phyloP scores from a whole-genome alignment of 2,888 invertebrate species.

The Amphipoea oculea region DNA sequence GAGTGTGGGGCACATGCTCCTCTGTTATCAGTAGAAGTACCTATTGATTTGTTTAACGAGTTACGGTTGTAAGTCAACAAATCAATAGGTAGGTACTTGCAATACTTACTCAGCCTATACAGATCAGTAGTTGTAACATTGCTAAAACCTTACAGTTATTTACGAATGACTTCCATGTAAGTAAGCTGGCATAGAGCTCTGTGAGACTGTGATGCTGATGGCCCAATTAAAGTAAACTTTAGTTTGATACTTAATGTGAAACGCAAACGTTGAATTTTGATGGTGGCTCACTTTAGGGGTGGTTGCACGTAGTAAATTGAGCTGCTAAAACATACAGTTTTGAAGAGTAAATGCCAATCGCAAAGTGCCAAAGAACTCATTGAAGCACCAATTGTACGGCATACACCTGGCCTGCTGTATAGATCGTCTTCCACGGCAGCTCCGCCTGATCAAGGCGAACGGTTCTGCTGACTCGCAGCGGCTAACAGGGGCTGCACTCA shows the following conservation, averaged over 20 bases:
- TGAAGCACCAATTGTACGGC: background rate
- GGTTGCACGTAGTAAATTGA: background rate
- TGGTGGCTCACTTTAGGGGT: too few species aligned
- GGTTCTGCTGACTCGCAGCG: background rate
- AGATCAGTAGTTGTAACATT: background rate
- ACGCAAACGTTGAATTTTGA: background rate
- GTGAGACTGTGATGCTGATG: too few species aligned
- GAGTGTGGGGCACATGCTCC: background rate
- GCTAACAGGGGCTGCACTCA: background rate
- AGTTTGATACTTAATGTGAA: background rate
- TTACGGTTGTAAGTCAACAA: background rate
- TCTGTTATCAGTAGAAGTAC: background rate
- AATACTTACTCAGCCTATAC: background rate
- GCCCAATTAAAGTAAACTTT: background rate
- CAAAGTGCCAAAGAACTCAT: background rate
- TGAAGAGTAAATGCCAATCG: background rate
- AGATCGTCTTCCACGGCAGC: background rate
- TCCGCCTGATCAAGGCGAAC: background rate
- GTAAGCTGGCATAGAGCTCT: background rate
- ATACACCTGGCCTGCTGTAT: background rate
- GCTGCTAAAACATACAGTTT: background rate
- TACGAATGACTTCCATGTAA: background rate
- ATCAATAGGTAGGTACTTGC: background rate
- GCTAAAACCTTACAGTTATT: background rate
- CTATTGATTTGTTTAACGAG: constrained; percentile 2